Evolutionary conservation across 2,888 invertebrate species (phyloP).

Genomic region (Chesias legatella): DNA sequence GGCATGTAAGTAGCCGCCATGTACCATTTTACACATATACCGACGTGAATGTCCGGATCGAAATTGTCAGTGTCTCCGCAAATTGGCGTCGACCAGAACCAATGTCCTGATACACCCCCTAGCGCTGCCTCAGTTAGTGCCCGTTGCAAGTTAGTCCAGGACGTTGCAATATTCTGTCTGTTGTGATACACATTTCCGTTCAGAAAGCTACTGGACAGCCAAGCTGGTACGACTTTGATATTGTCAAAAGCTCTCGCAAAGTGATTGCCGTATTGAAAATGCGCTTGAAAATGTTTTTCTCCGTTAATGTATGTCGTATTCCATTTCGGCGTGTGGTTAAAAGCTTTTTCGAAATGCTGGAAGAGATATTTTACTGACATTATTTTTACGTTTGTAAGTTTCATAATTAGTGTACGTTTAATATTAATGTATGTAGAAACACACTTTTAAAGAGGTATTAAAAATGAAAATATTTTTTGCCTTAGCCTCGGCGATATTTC

Average conservation of each 20-base stretch:
- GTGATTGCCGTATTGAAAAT: constrained; percentile 80
- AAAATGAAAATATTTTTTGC: no score
- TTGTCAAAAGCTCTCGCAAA: constrained; percentile 51
- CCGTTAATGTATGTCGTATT: constrained; percentile 48
- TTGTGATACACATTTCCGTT: constrained; percentile 52
- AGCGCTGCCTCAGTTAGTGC: constrained; percentile 73
- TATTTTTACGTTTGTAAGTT: no score
- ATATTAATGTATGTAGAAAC: no score
- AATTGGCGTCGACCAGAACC: constrained; percentile 75
- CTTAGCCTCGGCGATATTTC: no score
- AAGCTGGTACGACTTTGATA: constrained; percentile 40
- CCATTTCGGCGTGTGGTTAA: constrained; percentile 76
- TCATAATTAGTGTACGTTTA: not conserved
- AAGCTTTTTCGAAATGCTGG: constrained; percentile 62
- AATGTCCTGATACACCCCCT: constrained; percentile 71
- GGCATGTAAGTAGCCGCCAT: constrained; percentile 84
- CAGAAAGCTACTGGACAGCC: constrained; percentile 58
- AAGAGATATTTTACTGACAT: constrained; percentile 16
- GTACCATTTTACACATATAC: constrained; percentile 85
- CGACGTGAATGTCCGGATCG: constrained; percentile 51
- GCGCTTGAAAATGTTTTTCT: constrained; percentile 61
- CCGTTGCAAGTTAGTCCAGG: constrained; percentile 80
- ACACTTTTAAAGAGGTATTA: no score
- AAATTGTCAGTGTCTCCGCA: constrained; percentile 78
- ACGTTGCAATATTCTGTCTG: constrained; percentile 74